Percentiles rank a stretch among this genome's conserved stretches.
Evolutionary conservation across 1,140 invertebrate genomes (phyloP).

Genomic region (Araneus ventricosus): DNA sequence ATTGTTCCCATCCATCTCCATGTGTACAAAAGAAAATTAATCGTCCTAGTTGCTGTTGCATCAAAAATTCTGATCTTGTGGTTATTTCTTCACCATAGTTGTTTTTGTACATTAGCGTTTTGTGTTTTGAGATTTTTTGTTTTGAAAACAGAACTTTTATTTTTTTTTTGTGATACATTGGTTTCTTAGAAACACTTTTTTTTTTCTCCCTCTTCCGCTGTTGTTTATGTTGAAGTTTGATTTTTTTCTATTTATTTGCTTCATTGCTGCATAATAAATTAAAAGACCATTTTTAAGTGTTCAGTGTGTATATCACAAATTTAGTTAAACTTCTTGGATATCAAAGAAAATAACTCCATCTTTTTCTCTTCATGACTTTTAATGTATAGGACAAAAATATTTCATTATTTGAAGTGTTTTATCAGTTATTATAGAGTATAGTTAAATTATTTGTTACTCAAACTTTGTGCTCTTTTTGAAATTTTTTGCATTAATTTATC

Average conservation of each 20-base stretch:
- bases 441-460: no score
- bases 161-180: neutral
- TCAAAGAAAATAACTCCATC: neutral
- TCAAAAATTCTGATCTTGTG: neutral
- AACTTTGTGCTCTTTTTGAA: no score
- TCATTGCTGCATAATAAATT: neutral
- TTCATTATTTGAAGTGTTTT: no score
- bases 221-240: neutral
- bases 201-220: neutral
- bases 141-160: neutral
- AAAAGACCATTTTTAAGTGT: neutral
- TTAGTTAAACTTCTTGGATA: neutral
- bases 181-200: neutral
- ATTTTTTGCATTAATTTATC: no score
- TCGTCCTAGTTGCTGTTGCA: neutral
- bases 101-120: neutral
- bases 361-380: neutral
- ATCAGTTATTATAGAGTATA: no score
- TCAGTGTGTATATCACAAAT: neutral
- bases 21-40: neutral
- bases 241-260: neutral
- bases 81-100: neutral
- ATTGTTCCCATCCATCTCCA: conserved; percentile 21
- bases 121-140: neutral
- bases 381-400: neutral